Evolutionary conservation across 2,797 vertebrate genomes (phyloP), one percentile per base, ranked within the genome.

Genomic region (Pantherophis vulpinus): DNA sequence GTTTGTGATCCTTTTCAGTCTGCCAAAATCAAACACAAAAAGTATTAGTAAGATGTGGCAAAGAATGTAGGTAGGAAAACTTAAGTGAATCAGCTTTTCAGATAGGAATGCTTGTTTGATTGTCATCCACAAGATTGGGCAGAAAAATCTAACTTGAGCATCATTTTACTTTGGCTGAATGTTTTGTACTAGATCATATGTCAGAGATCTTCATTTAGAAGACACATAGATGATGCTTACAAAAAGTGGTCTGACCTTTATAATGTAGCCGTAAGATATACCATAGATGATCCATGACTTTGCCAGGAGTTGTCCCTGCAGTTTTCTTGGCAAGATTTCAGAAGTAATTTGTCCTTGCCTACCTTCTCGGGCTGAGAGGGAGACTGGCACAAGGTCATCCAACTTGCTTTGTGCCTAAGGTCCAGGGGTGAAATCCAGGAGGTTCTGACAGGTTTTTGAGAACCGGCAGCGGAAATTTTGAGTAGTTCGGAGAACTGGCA

Each of bases 21-120:
- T 93, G 59, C 51, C 87, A 91, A 91, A 89, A 66, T 89, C 9
- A 93, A 91, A 89, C 16, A 91, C 58, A 93, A 29, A 63, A 87
- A 8, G 59, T 47, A 60, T 89, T 47, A 89, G 58, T 66, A 37
- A 55, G 86, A 23, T 29, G n/a, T 0, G 6, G 83, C n/a, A 61
- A 91, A 54, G 42, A 54, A 66, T 55, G 87, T 23, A 37, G 14
- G 14, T 56, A 42, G 29, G 60, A 56, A 70, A 66, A 23, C 60
- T 56, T 70, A 32, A 58, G 16, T 54, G 4, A 47, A n/a, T 51
- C 60, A 18, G n/a, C 10, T 47, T 86, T 42, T 47, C 13, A 51
- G 27, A 23, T 23, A 61, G 10, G 47, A n/a, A 55, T 54, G 47
- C 51, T 54, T 47, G 16, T 32, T 16, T 51, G 13, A 61, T 32